A percentile compares a stretch with the other conserved stretches of the same genome.
These are phyloP conservation scores for Phyllostomus discolor DNA, from an alignment of 2,113 vertebrate genomes.

Conservation along the genomic window DNA sequence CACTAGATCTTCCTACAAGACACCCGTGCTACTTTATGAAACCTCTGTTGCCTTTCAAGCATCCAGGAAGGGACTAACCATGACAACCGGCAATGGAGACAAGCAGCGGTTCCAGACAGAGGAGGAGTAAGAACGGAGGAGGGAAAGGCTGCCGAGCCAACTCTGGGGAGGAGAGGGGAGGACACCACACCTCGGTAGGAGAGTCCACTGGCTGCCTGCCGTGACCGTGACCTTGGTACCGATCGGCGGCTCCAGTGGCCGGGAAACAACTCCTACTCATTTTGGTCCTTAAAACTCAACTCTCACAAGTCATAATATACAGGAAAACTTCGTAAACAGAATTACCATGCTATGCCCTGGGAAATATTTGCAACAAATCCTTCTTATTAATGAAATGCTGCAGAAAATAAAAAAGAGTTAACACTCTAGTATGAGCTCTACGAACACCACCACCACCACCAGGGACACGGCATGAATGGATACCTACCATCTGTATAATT, in stretches of 20 bases:
- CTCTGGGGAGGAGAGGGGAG: not conserved
- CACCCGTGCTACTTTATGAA: not conserved
- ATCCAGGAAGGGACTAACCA: not conserved
- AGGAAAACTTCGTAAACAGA: not conserved
- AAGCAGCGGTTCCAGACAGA: not conserved
- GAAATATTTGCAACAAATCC: not conserved
- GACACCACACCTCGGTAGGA: not conserved
- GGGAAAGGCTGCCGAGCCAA: not conserved
- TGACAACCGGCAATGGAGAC: not conserved
- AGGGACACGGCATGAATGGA: not conserved
- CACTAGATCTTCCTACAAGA: not conserved
- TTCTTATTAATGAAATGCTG: not conserved
- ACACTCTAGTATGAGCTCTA: not conserved
- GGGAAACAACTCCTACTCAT: not conserved
- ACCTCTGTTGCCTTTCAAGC: not conserved
- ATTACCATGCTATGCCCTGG: not conserved
- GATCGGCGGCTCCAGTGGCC: rapidly evolving
- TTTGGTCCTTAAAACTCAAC: not conserved
- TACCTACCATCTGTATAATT: not conserved
- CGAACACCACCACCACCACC: not conserved
- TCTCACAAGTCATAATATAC: not conserved
- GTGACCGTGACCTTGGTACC: not conserved
- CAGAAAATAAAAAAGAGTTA: not conserved
- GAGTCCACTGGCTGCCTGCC: not conserved
- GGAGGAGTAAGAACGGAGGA: not conserved